These are phyloP conservation scores for Nowickia ferox DNA, from an alignment of 2,888 invertebrate genomes.

Conservation along the genomic window DNA sequence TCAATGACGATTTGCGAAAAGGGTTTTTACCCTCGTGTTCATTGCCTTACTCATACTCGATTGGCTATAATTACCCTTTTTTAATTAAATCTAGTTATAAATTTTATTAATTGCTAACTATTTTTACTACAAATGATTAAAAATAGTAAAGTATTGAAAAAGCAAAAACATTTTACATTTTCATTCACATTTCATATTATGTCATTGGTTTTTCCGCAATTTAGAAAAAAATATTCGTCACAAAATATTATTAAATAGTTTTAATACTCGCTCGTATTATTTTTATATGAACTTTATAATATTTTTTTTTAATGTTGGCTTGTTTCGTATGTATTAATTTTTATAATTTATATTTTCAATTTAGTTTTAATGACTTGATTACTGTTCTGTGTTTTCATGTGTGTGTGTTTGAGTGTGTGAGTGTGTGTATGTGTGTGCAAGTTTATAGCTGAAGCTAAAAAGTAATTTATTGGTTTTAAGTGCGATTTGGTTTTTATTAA, in stretches of 20 bases:
- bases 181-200: conserved; percentile 63
- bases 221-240: conserved; percentile 44
- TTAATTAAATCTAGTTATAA: conserved; percentile 26
- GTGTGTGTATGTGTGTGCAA: not conserved
- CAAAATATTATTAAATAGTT: conserved; percentile 24
- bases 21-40: conserved; percentile 53
- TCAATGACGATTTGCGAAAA: conserved; percentile 36
- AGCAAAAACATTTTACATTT: conserved; percentile 26
- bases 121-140: conserved; percentile 53
- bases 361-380: conserved; percentile 55
- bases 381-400: not conserved
- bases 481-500: conserved; percentile 47
- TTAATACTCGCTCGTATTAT: not conserved
- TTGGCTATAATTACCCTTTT: conserved; percentile 7
- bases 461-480: conserved; percentile 33
- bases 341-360: conserved; percentile 49
- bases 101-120: conserved; percentile 41
- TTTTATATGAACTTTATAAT: conserved; percentile 6
- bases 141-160: conserved; percentile 38
- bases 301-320: not conserved
- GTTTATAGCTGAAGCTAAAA: conserved; percentile 1
- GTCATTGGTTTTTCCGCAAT: conserved; percentile 67
- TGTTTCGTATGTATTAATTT: conserved; percentile 4
- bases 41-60: conserved; percentile 32
- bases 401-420: not conserved